phyloP scores from a whole-genome alignment of 2,797 vertebrate species.

The Chrosomus eos region DNA sequence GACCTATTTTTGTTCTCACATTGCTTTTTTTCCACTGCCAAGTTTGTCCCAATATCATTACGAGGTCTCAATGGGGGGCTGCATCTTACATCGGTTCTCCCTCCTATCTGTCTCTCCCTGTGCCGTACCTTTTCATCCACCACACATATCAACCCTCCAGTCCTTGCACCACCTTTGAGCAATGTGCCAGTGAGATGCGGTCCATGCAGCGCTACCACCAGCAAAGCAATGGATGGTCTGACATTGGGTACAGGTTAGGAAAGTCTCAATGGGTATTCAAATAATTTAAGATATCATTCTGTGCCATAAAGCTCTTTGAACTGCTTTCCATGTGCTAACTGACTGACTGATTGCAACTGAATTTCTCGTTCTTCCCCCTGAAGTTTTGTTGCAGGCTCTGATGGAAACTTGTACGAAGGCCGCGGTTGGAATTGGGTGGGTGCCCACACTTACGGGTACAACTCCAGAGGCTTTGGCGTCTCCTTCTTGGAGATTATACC shows the following conservation, averaged over 20 bases:
- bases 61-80: constrained; percentile 88
- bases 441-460: constrained; percentile 86
- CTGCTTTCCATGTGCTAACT: background rate
- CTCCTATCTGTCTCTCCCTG: constrained; percentile 75
- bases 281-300: background rate
- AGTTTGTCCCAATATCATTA: constrained; percentile 86
- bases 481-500: constrained; percentile 85
- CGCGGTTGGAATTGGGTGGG: constrained; percentile 86
- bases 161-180: constrained; percentile 79
- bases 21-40: constrained; percentile 2
- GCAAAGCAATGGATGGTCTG: constrained; percentile 79
- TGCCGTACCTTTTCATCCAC: constrained; percentile 85
- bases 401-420: constrained; percentile 88
- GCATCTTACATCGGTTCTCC: constrained; percentile 82
- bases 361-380: background rate
- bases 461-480: constrained; percentile 83
- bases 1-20: background rate
- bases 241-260: constrained; percentile 90
- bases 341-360: background rate
- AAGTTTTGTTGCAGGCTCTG: constrained; percentile 88
- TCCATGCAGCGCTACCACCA: constrained; percentile 91
- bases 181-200: constrained; percentile 83
- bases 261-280: background rate
- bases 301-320: background rate
- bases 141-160: constrained; percentile 78